Percentiles rank a stretch among this genome's conserved stretches.
Conservation (phyloP, 1,140 invertebrate genomes). For the Drosophila kurseongensis region DNA sequence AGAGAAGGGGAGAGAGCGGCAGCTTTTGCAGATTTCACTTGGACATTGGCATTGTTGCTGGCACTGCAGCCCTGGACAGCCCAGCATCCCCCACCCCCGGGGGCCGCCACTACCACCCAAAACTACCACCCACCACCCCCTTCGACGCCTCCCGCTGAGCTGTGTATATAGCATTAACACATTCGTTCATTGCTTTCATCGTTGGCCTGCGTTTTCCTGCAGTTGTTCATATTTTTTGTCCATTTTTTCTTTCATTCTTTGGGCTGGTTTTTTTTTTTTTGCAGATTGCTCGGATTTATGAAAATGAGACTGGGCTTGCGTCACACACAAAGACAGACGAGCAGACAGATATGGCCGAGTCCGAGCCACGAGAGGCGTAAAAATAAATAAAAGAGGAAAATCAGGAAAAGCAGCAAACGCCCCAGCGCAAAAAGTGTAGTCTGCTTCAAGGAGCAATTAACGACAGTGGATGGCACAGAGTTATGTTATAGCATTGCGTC, state of each 20-base stretch:
- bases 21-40: constrained; percentile 42
- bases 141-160: constrained; percentile 10
- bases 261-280: constrained; percentile 25
- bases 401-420: constrained; percentile 15
- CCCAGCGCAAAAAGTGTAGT: constrained; percentile 65
- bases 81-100: constrained; percentile 1
- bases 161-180: constrained; percentile 79
- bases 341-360: constrained; percentile 26
- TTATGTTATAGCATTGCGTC: constrained; percentile 65
- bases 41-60: constrained; percentile 48
- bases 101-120: constrained; percentile 2
- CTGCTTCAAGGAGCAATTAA: constrained; percentile 82
- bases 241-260: constrained; percentile 37
- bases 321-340: constrained; percentile 43
- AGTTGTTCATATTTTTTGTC: constrained; percentile 70
- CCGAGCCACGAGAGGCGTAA: constrained; percentile 29
- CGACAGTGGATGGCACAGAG: constrained; percentile 75
- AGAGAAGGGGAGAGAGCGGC: constrained; percentile 12
- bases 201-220: constrained; percentile 67
- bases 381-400: constrained; percentile 55
- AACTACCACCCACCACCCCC: neutral
- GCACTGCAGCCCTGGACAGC: constrained; percentile 46
- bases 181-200: constrained; percentile 67
- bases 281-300: constrained; percentile 71
- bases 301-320: constrained; percentile 73